phyloP scores from a whole-genome alignment of 2,113 vertebrate genomes.

The Vireo altiloquus region DNA sequence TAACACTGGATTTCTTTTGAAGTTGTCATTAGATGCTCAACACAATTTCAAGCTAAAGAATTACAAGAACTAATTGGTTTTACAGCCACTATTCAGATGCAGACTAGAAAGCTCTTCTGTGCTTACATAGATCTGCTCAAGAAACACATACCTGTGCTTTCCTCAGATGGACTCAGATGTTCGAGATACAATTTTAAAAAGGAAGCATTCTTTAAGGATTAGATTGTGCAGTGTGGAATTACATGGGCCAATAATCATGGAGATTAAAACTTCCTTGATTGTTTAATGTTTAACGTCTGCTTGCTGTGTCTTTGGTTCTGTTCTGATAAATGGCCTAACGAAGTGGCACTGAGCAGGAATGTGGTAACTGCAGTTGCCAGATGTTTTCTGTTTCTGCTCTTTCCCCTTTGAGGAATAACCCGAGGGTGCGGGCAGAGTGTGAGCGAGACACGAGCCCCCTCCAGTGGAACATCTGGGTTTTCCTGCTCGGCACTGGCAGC shows the following conservation, averaged over 20 bases:
- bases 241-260: neutral
- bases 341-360: neutral
- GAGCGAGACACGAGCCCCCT: neutral
- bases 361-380: neutral
- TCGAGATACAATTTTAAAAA: neutral
- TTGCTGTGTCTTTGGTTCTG: neutral
- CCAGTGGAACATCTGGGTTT: neutral
- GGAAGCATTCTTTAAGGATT: neutral
- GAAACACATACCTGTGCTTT: neutral
- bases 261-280: neutral
- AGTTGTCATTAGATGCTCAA: neutral
- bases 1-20: neutral
- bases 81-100: neutral
- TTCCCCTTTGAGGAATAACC: neutral
- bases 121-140: neutral
- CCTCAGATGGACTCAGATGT: neutral
- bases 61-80: neutral
- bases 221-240: neutral
- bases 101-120: neutral
- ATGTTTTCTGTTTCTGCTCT: neutral
- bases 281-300: neutral
- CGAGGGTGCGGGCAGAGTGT: rapidly evolving
- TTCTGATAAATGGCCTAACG: neutral
- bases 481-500: neutral
- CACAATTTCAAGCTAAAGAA: neutral